phyloP scores from a whole-genome alignment of 2,113 vertebrate genomes.

The Vimba vimba region DNA sequence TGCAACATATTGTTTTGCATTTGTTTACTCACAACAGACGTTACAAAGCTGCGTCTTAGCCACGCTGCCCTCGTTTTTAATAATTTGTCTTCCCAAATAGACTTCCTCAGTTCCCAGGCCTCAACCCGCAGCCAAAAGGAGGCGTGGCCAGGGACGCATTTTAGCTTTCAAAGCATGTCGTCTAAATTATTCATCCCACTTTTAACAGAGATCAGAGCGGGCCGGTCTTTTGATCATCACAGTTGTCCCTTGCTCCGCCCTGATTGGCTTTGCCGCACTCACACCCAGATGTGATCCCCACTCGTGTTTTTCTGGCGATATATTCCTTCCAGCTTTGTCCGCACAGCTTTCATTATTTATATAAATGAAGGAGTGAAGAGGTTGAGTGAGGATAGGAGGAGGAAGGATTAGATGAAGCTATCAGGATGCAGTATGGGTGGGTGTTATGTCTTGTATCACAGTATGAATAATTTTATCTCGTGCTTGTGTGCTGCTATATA shows the following conservation, averaged over 20 bases:
- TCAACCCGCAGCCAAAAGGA: neutral
- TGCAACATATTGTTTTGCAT: conserved; percentile 72
- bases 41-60: conserved; percentile 62
- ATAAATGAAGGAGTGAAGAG: conserved; percentile 56
- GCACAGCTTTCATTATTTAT: conserved; percentile 70
- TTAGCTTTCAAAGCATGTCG: conserved; percentile 60
- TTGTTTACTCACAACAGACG: conserved; percentile 68
- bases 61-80: conserved; percentile 20
- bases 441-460: neutral
- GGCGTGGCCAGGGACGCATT: neutral
- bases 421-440: conserved; percentile 4
- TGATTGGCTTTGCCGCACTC: conserved; percentile 56
- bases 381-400: conserved; percentile 63
- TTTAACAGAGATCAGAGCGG: conserved; percentile 65
- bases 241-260: conserved; percentile 52
- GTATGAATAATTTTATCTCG: neutral
- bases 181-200: conserved; percentile 73
- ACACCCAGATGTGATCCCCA: conserved; percentile 35
- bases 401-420: conserved; percentile 48
- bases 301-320: conserved; percentile 63
- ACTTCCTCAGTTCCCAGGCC: conserved; percentile 16
- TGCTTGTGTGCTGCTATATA: too few species aligned
- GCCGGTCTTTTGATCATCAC: conserved; percentile 61
- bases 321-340: conserved; percentile 53
- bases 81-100: neutral